Conservation (phyloP, 35 echinoderm and acorn worm genomes). For the Patiria miniata region DNA sequence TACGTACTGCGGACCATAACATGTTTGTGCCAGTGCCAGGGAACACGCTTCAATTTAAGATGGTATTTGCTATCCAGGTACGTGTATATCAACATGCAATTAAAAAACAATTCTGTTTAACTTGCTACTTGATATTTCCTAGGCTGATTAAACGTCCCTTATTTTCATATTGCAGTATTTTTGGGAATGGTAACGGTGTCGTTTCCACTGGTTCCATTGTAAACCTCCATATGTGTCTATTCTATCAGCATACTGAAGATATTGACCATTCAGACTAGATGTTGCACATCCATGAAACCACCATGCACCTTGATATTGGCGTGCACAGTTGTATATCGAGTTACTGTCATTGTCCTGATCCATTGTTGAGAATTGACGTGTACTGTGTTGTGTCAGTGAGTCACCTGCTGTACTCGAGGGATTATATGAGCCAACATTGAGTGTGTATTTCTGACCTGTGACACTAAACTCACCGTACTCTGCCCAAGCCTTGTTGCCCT, state of each 20-base stretch:
- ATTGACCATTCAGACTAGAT: neutral
- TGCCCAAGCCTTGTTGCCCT: neutral
- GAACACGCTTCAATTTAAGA: too few relatives aligned
- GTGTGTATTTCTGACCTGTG: neutral
- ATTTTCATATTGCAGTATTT: neutral
- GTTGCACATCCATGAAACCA: neutral
- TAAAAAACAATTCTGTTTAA: too few relatives aligned
- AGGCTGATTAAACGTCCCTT: neutral
- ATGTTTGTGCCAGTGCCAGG: too few relatives aligned
- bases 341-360: neutral
- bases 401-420: constrained; percentile 15
- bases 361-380: neutral
- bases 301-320: neutral
- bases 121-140: neutral
- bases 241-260: neutral
- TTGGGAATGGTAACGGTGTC: neutral
- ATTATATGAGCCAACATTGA: neutral
- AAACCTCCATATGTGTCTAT: neutral
- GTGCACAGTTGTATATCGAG: neutral
- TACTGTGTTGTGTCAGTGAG: neutral
- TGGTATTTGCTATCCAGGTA: too few relatives aligned
- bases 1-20: too few relatives aligned
- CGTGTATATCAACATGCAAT: too few relatives aligned
- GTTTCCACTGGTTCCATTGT: neutral
- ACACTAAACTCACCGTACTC: constrained; percentile 17